phyloP scores from a whole-genome alignment of 2,797 vertebrate species.

The Bufotes viridis region DNA sequence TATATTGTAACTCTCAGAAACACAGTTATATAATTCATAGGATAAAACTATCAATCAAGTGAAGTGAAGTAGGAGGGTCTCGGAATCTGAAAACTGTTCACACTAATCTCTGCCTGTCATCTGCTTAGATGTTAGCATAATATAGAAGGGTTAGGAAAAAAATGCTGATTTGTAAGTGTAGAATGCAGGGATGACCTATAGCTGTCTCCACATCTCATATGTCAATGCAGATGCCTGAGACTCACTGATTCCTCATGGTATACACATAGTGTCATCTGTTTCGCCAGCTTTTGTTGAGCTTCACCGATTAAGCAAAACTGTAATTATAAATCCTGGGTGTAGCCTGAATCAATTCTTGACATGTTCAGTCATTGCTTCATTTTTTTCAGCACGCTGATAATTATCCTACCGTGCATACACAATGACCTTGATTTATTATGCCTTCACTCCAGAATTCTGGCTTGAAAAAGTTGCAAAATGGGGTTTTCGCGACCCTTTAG shows the following conservation, averaged over 20 bases:
- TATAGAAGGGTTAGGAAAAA: not conserved
- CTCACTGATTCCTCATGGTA: not conserved
- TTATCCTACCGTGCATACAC: not conserved
- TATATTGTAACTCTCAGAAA: no score
- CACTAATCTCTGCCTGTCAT: conserved; percentile 6
- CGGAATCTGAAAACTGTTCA: not conserved
- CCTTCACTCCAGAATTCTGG: no score
- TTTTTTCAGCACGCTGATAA: not conserved
- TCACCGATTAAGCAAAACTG: conserved; percentile 15
- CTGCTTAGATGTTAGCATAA: not conserved
- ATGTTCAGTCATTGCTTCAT: conserved; percentile 42
- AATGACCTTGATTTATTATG: not conserved
- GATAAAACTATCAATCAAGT: not conserved
- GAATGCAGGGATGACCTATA: not conserved
- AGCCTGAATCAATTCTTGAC: conserved; percentile 47
- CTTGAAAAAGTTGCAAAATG: no score
- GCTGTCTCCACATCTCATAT: not conserved
- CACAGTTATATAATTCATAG: not conserved
- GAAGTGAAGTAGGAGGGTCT: not conserved
- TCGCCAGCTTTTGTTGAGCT: conserved; percentile 9
- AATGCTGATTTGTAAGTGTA: not conserved
- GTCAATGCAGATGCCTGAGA: not conserved
- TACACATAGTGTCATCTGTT: conserved; percentile 3
- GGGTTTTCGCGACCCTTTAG: no score
- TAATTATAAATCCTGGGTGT: conserved; percentile 54